A percentile compares a stretch with the other conserved stretches of the same genome.
phyloP scores from a whole-genome alignment of 2,113 vertebrate genomes.

The Trogon melanurus region DNA sequence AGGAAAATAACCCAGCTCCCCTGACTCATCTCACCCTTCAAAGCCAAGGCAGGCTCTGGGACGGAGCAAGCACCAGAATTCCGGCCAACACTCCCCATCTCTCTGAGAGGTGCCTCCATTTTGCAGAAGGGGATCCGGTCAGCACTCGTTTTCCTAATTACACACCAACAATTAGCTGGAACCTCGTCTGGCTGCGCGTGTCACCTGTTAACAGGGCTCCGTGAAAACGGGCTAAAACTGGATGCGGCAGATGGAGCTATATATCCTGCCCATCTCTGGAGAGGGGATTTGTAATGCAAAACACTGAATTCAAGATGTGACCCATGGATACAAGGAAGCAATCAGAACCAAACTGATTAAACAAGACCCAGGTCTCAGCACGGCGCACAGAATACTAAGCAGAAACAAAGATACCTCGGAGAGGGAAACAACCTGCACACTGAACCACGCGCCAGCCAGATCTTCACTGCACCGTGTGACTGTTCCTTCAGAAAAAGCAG shows the following conservation, averaged over 20 bases:
- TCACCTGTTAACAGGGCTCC: slow-evolving; percentile 56
- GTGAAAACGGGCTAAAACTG: slow-evolving; percentile 50
- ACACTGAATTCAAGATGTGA: slow-evolving; percentile 71
- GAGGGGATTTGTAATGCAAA: slow-evolving; percentile 80
- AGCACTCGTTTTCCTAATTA: slow-evolving; percentile 36
- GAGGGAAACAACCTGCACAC: background rate
- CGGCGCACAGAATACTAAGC: slow-evolving; percentile 55
- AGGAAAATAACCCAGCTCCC: background rate
- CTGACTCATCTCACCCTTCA: background rate
- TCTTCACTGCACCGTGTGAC: background rate
- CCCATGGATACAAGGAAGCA: slow-evolving; percentile 74
- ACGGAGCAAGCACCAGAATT: fast-evolving
- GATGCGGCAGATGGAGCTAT: slow-evolving; percentile 76
- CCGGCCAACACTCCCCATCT: background rate
- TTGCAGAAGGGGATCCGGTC: background rate
- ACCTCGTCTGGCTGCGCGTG: background rate
- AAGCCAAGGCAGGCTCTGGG: background rate
- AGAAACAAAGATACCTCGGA: slow-evolving; percentile 49
- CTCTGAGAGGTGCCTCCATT: background rate
- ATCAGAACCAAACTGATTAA: slow-evolving; percentile 80
- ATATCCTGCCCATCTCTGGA: slow-evolving; percentile 70
- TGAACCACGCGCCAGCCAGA: background rate
- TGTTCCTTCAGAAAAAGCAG: slow-evolving; percentile 2
- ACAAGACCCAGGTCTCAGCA: slow-evolving; percentile 69
- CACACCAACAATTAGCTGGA: slow-evolving; percentile 33